Conservation (phyloP, 1,140 invertebrate species). For the Eupristina koningsbergeri region DNA sequence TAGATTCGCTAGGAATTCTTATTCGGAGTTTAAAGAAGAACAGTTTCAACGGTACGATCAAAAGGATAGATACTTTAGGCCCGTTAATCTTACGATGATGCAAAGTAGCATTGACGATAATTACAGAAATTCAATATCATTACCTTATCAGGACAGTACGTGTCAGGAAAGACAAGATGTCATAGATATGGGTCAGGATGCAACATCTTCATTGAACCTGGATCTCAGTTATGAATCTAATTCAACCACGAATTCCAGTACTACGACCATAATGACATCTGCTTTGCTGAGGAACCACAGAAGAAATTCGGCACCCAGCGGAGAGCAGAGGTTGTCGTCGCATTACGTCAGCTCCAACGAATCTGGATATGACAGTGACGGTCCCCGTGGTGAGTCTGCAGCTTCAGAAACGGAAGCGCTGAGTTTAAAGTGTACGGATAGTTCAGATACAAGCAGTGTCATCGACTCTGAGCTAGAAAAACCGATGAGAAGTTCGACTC, state of each 20-base stretch:
- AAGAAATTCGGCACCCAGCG: slow-evolving; percentile 65
- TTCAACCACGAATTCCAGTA: slow-evolving; percentile 36
- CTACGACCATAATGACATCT: slow-evolving; percentile 50
- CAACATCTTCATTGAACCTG: slow-evolving; percentile 51
- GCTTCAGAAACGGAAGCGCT: slow-evolving; percentile 66
- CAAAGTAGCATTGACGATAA: neutral
- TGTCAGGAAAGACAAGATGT: slow-evolving; percentile 12
- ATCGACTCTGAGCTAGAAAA: slow-evolving; percentile 69
- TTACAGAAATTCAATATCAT: slow-evolving; percentile 38
- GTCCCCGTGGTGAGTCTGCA: slow-evolving; percentile 71
- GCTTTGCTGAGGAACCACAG: slow-evolving; percentile 60
- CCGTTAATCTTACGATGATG: slow-evolving; percentile 38
- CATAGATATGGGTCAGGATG: neutral
- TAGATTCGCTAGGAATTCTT: slow-evolving; percentile 60
- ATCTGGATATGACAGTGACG: slow-evolving; percentile 87
- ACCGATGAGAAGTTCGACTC: slow-evolving; percentile 64
- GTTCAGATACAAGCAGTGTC: slow-evolving; percentile 69
- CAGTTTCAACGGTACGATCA: slow-evolving; percentile 55
- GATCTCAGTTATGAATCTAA: slow-evolving; percentile 22
- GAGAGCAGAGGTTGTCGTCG: slow-evolving; percentile 69
- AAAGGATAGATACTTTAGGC: slow-evolving; percentile 51
- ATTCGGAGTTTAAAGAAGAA: slow-evolving; percentile 65
- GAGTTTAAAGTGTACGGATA: slow-evolving; percentile 66
- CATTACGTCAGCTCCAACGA: slow-evolving; percentile 86
- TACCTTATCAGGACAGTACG: slow-evolving; percentile 41